Conservation (phyloP, 2,113 vertebrate genomes). For the Oryzias curvinotus region DNA sequence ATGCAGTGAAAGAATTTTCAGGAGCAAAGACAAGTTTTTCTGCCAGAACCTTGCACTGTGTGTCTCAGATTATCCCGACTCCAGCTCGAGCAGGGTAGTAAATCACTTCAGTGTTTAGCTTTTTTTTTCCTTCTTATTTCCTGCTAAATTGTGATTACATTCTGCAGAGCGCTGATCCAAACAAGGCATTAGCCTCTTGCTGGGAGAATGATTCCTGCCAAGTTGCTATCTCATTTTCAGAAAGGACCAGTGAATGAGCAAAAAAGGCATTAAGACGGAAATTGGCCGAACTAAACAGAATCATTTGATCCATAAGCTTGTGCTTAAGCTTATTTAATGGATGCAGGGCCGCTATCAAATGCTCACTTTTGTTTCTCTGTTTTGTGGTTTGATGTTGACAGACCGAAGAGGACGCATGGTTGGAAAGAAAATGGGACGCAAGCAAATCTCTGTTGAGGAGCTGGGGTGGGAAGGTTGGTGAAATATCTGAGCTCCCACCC, state of each 20-base stretch:
- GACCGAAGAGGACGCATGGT: background rate
- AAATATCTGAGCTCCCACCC: slow-evolving; percentile 50
- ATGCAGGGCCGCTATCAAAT: slow-evolving; percentile 13
- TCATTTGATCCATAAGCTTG: slow-evolving; percentile 24
- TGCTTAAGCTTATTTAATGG: slow-evolving; percentile 10
- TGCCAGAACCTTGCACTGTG: slow-evolving; percentile 33
- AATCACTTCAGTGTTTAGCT: slow-evolving; percentile 39
- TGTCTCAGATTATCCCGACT: slow-evolving; percentile 42
- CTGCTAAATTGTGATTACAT: slow-evolving; percentile 64
- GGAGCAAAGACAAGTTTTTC: slow-evolving; percentile 44
- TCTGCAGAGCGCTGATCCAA: slow-evolving; percentile 53
- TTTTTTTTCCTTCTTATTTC: slow-evolving; percentile 47
- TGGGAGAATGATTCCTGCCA: slow-evolving; percentile 60
- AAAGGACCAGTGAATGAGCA: slow-evolving; percentile 37
- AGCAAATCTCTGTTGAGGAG: slow-evolving; percentile 8
- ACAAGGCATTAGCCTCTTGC: slow-evolving; percentile 58
- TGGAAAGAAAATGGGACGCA: background rate
- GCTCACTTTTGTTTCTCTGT: slow-evolving; percentile 7
- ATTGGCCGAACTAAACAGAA: slow-evolving; percentile 42
- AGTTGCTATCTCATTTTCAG: slow-evolving; percentile 59
- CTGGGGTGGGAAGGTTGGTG: background rate
- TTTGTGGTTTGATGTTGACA: slow-evolving; percentile 11
- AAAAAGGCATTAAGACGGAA: slow-evolving; percentile 54
- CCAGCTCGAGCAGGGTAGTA: slow-evolving; percentile 10
- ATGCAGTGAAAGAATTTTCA: slow-evolving; percentile 44